Base-by-base conservation (phyloP, 2,797 vertebrate genomes). In the Acanthiza pusilla region DNA sequence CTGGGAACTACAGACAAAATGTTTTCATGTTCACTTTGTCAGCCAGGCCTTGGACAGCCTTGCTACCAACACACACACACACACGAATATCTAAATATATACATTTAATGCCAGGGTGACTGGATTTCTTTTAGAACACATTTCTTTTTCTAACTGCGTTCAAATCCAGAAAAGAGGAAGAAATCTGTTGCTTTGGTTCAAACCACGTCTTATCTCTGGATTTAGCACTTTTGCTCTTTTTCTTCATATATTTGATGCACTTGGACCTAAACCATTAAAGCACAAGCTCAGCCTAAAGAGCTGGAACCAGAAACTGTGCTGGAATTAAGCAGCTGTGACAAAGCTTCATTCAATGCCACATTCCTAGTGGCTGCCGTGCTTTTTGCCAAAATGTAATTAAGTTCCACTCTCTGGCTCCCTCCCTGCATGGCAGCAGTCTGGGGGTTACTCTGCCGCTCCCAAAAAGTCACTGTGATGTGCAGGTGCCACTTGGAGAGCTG, bases 21-120 rank as follows among this genome's bases (percentile, higher is more conserved):
- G 25, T 13, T 47, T 92, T 96, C 68, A 58, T 43, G 63, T 86
- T 57, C 50, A 45, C 47, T 86, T 80, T 74, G 74, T 51, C 72
- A 94, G 50, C 15, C 57, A 72, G 75, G 57, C 72, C 57, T 85
- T 62, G 63, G 4, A 30, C 51, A 83, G n/a, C 63, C 85, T 23
- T 67, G 36, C 61, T 77, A 53, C 75, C n/a, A 61, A 63, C n/a
- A 51, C 9, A 54, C 22, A 88, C 15, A 77, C 21, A 40, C 3
- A 71, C 7, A 77, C 2, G 50, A 0, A 54, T 2, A 47, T 1
- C 19, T 2, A 15, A 5, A 21, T 10, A 42, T 34, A 81, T 63
- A 13, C 40, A 34, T 85, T 73, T 67, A 77, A 91, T 83, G 47
- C 57, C 36, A 57, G 17, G 71, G 86, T 6, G 16, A 85, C 5